A percentile compares a stretch with the other conserved stretches of the same genome.
phyloP scores from a whole-genome alignment of 2,113 vertebrate species.

The Trogon melanurus region DNA sequence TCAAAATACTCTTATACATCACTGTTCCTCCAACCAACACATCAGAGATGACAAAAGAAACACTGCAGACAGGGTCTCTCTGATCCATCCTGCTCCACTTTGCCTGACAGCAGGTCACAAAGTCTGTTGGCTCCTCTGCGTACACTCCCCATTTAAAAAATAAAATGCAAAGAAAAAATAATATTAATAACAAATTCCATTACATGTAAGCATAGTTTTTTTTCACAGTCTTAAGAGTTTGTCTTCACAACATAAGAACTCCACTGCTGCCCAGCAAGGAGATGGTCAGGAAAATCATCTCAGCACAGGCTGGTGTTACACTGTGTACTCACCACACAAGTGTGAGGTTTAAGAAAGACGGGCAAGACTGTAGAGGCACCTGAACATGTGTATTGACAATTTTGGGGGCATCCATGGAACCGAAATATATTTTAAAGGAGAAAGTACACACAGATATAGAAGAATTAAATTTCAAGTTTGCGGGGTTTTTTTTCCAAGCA shows the following conservation, averaged over 20 bases:
- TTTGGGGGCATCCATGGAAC: not conserved
- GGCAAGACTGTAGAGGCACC: not conserved
- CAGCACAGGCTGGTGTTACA: not conserved
- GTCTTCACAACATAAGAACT: not conserved
- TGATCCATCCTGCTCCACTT: not conserved
- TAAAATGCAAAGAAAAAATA: not conserved
- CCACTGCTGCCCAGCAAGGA: not conserved
- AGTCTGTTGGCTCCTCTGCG: not conserved
- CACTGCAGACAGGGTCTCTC: not conserved
- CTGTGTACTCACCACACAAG: not conserved
- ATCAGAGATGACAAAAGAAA: not conserved
- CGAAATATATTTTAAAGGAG: not conserved
- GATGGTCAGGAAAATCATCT: rapidly evolving
- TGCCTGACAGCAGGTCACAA: not conserved
- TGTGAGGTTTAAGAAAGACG: not conserved
- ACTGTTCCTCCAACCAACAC: not conserved
- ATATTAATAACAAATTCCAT: not conserved
- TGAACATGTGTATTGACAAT: not conserved
- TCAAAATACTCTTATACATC: not conserved
- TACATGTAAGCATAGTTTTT: not conserved
- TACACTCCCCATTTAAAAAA: not conserved
- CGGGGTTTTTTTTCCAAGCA: not conserved
- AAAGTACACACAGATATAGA: not conserved
- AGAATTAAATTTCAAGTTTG: not conserved
- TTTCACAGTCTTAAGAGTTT: not conserved